Base-by-base conservation (phyloP, 2,888 invertebrate species). In the Rotaria macrura region DNA sequence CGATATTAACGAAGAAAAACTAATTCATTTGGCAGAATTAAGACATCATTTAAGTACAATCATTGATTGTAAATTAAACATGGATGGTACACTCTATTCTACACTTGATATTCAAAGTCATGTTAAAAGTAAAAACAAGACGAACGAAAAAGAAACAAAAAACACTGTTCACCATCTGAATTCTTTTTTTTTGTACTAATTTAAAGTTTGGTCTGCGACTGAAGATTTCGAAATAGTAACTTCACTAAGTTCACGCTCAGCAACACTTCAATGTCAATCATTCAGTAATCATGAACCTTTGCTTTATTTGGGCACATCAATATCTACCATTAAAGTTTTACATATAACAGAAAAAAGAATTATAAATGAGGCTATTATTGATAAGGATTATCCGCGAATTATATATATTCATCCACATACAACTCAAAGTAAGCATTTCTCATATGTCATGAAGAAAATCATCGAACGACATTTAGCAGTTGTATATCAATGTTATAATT, bases 51-150 rank as follows among this genome's bases (percentile, higher is more conserved):
- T 43, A 79, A 43, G 25, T 43, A 79, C 79, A 79, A 43, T 79
- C 14, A 43, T 79, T 14, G 79, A 79, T 14, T 79, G 79, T 43
- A 79, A 79, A 79, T 79, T 79, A 79, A 79, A 25, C 25, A 43
- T n/a, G 25, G 43, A 79, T 79, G 40, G 43, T 43, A 38, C 43
- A 43, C 23, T 40, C 4, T 79, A 79, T 79, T 79, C 79, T 10
- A 79, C 79, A n/a, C 79, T 79, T 43, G 79, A 79, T 43, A 43
- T 79, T 43, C 79, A 79, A 79, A 43, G 79, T 79, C 40, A 79
- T 12, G 79, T 79, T 25, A 79, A 79, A 79, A 79, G 79, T 79
- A 79, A 25, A 43, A 79, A 12, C 2, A 79, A 52, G 5, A 52
- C 47, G 14, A 47, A 12, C 47, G 10, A 47, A 47, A n/a, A n/a